These are phyloP conservation scores for Clunio marinus DNA, from an alignment of 2,888 invertebrate species.

Conservation along the genomic window DNA sequence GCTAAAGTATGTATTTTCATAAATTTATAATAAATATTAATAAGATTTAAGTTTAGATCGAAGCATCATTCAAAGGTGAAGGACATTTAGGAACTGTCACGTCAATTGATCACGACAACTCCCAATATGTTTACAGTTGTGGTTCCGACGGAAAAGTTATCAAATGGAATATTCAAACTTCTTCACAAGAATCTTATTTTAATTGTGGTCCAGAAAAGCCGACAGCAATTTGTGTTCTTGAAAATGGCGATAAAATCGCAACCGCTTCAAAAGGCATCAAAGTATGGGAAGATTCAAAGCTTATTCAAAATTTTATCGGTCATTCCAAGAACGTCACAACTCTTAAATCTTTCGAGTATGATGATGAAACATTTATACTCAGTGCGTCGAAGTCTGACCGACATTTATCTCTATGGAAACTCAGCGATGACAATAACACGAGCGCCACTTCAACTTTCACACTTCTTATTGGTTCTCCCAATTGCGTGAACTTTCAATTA, in stretches of 20 bases:
- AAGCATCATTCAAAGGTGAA: conserved; percentile 46
- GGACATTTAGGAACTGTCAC: conserved; percentile 55
- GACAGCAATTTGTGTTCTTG: conserved; percentile 44
- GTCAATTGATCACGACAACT: conserved; percentile 54
- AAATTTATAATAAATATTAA: not conserved
- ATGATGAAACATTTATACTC: conserved; percentile 45
- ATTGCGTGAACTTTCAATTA: conserved; percentile 10
- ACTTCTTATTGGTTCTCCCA: conserved; percentile 21
- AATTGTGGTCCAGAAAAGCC: conserved; percentile 56
- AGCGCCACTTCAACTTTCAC: conserved; percentile 55
- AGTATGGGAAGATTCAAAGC: conserved; percentile 59
- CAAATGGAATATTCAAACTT: conserved; percentile 53
- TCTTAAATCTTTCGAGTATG: conserved; percentile 48
- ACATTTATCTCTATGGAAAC: conserved; percentile 49
- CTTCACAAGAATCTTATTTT: conserved; percentile 55
- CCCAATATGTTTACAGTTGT: conserved; percentile 55
- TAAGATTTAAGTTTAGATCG: conserved; percentile 44
- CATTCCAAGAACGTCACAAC: conserved; percentile 58
- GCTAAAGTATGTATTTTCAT: conserved; percentile 44
- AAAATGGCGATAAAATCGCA: not conserved
- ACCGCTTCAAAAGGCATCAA: conserved; percentile 54
- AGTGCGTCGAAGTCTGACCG: conserved; percentile 49
- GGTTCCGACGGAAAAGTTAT: conserved; percentile 57
- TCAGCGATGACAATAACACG: conserved; percentile 51
- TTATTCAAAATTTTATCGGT: conserved; percentile 61